Evolutionary conservation across 2,797 vertebrate genomes (phyloP).

Genomic region (Melanotaenia boesemani): DNA sequence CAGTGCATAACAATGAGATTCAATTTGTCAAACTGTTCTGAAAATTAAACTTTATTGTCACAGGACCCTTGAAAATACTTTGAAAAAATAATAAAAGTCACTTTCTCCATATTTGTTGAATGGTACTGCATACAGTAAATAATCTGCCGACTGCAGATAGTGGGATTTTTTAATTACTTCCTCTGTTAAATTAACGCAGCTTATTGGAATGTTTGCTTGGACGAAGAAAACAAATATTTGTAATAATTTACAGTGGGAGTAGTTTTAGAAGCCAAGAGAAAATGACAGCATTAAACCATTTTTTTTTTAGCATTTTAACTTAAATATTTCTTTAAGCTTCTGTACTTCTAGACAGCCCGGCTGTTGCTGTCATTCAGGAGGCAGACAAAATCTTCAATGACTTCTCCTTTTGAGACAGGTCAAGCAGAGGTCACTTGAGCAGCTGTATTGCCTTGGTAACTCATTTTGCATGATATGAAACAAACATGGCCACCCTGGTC

Average conservation of each 20-base stretch:
- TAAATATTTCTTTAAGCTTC: conserved; percentile 13
- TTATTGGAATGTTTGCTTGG: conserved; percentile 70
- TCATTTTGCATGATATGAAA: conserved; percentile 70
- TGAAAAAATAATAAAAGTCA: conserved; percentile 63
- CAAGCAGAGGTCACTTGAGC: conserved; percentile 59
- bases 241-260: conserved; percentile 52
- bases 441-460: conserved; percentile 56
- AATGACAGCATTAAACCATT: conserved; percentile 3
- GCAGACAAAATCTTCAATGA: conserved; percentile 56
- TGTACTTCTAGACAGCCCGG: neutral
- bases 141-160: conserved; percentile 74
- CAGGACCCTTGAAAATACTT: conserved; percentile 45
- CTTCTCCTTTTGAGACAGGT: conserved; percentile 56
- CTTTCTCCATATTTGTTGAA: conserved; percentile 55
- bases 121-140: conserved; percentile 44
- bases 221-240: conserved; percentile 66
- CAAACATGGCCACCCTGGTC: conserved; percentile 70
- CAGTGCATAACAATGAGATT: too few relatives aligned
- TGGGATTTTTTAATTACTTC: conserved; percentile 76
- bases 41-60: conserved; percentile 25
- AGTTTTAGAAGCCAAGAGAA: conserved; percentile 26
- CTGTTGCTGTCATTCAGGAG: conserved; percentile 25
- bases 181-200: conserved; percentile 78
- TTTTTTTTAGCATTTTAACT: too few relatives aligned
- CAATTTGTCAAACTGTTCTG: conserved; percentile 27